A percentile compares a stretch with the other conserved stretches of the same genome.
Conservation (phyloP, 2,888 invertebrate genomes). For the Tenthredo livida region DNA sequence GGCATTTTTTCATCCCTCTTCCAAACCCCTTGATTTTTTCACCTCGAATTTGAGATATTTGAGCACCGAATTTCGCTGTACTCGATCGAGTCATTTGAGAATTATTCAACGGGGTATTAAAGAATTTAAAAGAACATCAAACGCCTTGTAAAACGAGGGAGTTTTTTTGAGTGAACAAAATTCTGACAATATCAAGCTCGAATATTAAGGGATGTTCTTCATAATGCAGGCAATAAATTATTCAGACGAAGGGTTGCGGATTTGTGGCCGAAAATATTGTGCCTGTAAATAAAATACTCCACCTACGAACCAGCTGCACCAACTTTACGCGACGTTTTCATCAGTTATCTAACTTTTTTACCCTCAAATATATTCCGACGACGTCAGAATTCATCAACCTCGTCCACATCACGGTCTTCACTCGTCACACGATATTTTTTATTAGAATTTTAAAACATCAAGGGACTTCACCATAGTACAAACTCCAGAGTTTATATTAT, state of each 20-base stretch:
- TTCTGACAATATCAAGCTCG: background rate
- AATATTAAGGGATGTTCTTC: background rate
- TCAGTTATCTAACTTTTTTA: slow-evolving; percentile 18
- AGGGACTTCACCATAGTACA: background rate
- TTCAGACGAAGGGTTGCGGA: slow-evolving; percentile 11
- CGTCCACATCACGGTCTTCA: background rate
- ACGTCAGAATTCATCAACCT: slow-evolving; percentile 39
- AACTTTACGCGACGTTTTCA: slow-evolving; percentile 12
- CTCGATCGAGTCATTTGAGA: background rate
- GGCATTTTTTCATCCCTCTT: background rate
- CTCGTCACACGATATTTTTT: background rate
- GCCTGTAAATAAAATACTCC: slow-evolving; percentile 25
- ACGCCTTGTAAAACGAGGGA: background rate
- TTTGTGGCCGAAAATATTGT: slow-evolving; percentile 15
- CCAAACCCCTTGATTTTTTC: background rate
- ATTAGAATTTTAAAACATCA: slow-evolving; percentile 16
- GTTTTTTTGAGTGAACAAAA: background rate
- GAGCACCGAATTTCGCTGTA: background rate
- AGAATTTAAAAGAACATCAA: background rate
- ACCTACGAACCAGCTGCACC: slow-evolving; percentile 14
- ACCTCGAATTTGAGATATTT: background rate
- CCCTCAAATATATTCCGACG: background rate
- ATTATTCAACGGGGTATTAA: background rate
- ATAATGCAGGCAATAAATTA: slow-evolving; percentile 9
- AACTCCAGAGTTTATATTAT: background rate